Evolutionary conservation across 2,888 invertebrate genomes (phyloP), one percentile per base, ranked within the genome.

Genomic region (Drosophila merina): DNA sequence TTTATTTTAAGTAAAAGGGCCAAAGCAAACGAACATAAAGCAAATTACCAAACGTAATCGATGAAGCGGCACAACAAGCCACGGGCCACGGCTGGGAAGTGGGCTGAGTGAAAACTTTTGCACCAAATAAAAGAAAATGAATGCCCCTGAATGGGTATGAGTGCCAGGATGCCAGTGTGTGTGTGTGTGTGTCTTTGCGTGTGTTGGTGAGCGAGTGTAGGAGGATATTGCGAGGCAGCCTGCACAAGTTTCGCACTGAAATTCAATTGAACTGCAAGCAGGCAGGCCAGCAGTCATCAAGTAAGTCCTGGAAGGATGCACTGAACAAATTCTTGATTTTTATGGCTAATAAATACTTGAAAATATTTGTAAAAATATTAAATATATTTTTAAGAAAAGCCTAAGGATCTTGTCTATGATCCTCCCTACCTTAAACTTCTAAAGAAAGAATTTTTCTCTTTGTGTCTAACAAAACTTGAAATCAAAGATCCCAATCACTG

Each of bases 221-320:
- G 12, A 45, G 56, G 33, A 20, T 42, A 30, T 38, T 44, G 45
- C 31, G 42, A 50, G 49, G 70, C 68, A 72, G 14, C 44, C 52
- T 50, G 58, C 49, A 59, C 38, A 72, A 72, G 52, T 73, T 81
- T 78, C 48, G 47, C 59, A 62, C 72, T 74, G 71, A 77, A 87
- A 82, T 87, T 82, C 74, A 87, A 82, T 82, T 87, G 82, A 75
- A 84, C 70, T 72, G 72, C 70, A 66, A 52, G 42, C 28, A 28
- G 30, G 51, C 47, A 9, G 30, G 51, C 47, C 20, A 25, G 51
- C 44, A 62, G 55, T 7, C 48, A 52, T 36, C 49, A 38, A 45
- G 60, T 51, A 59, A 47, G 36, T 54, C 57, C 42, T 40, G 49
- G 48, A 30, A 36, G 57, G 20, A 47, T 12, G 30, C 14, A 48